These are phyloP conservation scores for Hymenopus coronatus DNA, from an alignment of 2,888 invertebrate species.

Conservation along the genomic window DNA sequence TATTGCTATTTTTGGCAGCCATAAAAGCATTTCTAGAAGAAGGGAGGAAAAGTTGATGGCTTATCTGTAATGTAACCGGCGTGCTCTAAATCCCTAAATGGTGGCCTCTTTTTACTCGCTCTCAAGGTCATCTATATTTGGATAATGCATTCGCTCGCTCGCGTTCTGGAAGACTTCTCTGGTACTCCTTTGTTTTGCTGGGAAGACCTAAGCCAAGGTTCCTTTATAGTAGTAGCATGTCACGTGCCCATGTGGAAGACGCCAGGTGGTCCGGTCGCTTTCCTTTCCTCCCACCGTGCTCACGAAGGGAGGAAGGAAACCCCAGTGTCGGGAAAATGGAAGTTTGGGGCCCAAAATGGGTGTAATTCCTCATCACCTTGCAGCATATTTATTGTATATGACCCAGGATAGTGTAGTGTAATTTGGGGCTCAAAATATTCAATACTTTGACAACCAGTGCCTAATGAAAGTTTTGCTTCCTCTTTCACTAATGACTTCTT, in stretches of 20 bases:
- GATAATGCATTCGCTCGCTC: background rate
- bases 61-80: background rate
- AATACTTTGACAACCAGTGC: no score
- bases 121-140: conserved; percentile 12
- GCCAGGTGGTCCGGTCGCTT: conserved; percentile 16
- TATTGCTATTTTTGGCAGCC: no score
- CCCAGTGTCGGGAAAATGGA: conserved; percentile 9
- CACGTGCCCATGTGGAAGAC: conserved; percentile 4
- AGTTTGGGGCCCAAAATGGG: background rate
- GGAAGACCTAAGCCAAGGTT: background rate
- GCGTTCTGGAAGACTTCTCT: background rate
- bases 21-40: background rate
- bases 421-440: no score
- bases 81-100: background rate
- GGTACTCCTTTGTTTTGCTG: conserved; percentile 12
- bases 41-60: background rate
- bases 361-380: background rate
- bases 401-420: no score
- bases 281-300: background rate
- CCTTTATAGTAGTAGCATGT: conserved; percentile 1
- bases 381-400: no score
- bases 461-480: no score
- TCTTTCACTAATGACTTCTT: no score
- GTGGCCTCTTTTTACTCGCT: background rate
- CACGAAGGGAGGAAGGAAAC: background rate